phyloP scores from a whole-genome alignment of 2,113 vertebrate genomes.

The Sinosuthora webbiana region DNA sequence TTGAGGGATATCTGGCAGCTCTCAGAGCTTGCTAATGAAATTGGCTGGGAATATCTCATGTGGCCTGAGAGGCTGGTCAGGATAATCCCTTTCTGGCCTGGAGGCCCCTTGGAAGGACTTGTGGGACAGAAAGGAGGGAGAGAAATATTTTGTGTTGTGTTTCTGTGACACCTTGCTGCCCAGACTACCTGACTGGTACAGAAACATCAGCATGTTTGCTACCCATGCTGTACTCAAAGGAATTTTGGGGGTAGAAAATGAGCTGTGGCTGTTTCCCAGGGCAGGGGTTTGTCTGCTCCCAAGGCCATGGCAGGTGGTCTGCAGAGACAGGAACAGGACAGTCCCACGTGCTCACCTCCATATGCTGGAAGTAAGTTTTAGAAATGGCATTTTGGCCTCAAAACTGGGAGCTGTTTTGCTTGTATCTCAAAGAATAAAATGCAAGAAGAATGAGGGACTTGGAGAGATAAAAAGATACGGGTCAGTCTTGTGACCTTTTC shows the following conservation, averaged over 20 bases:
- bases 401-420: neutral
- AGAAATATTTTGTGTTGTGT: neutral
- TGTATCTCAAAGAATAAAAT: neutral
- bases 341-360: neutral
- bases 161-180: neutral
- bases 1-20: neutral
- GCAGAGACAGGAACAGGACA: rapidly evolving
- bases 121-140: neutral
- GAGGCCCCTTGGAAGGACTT: neutral
- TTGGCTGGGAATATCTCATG: neutral
- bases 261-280: neutral
- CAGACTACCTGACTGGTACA: neutral
- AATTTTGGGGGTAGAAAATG: neutral
- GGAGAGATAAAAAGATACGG: neutral
- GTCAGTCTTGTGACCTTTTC: neutral
- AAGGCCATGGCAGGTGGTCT: neutral
- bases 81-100: neutral
- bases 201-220: neutral
- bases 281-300: neutral
- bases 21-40: neutral
- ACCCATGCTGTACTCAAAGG: neutral
- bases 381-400: neutral
- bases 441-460: neutral
- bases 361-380: neutral
- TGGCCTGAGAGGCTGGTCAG: neutral